Conservation (phyloP, 2,113 vertebrate genomes). For the Hydrolagus affinis region DNA sequence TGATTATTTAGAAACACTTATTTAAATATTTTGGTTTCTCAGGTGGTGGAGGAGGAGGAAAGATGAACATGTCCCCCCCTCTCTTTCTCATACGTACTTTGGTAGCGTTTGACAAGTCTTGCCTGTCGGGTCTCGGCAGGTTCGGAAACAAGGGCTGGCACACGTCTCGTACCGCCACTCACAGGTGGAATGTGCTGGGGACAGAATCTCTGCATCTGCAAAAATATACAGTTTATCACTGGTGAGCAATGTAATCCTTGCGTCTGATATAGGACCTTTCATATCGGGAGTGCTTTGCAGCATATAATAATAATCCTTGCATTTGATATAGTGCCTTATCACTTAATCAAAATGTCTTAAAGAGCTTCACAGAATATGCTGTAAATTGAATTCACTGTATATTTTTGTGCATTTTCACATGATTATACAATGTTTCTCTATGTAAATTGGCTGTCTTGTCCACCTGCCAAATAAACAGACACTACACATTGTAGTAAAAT, state of each 20-base stretch:
- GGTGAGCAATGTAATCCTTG: background rate
- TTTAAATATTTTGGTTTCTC: background rate
- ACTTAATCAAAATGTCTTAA: too few species aligned
- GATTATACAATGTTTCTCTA: too few species aligned
- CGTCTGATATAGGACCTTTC: too few species aligned
- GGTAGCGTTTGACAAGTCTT: slow-evolving; percentile 65
- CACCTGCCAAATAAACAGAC: too few species aligned
- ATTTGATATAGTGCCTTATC: too few species aligned
- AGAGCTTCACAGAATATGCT: too few species aligned
- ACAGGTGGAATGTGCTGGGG: slow-evolving; percentile 57
- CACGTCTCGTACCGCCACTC: slow-evolving; percentile 88
- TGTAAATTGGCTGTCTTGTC: too few species aligned
- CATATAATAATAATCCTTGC: too few species aligned
- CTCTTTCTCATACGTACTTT: slow-evolving; percentile 58
- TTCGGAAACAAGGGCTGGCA: slow-evolving; percentile 76
- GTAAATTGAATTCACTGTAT: too few species aligned
- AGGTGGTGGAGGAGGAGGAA: background rate
- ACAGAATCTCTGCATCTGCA: slow-evolving; percentile 55
- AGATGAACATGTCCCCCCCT: background rate
- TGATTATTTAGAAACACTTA: background rate
- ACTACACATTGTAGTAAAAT: too few species aligned
- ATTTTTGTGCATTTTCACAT: too few species aligned
- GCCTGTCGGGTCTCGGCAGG: slow-evolving; percentile 78
- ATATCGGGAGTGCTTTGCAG: too few species aligned
- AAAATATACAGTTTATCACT: slow-evolving; percentile 34